Evolutionary conservation across 2,113 vertebrate species (phyloP).

Genomic region (Oreotrochilus melanogaster): DNA sequence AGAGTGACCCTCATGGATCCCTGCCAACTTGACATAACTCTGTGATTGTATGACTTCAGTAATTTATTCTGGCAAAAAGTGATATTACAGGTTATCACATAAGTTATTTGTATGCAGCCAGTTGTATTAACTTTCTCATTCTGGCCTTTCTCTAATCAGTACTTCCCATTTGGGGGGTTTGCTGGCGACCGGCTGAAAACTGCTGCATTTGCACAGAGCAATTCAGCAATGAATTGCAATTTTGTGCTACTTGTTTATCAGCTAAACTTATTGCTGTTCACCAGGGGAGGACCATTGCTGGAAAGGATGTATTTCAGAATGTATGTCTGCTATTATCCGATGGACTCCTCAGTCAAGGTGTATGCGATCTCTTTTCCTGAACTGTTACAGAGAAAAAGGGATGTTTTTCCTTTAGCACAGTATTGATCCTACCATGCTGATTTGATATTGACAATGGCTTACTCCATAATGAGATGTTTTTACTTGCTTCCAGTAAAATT

Average conservation of each 20-base stretch:
- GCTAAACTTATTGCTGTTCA: background rate
- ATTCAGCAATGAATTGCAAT: background rate
- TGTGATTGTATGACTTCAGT: background rate
- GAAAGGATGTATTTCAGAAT: background rate
- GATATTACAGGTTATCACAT: accelerated
- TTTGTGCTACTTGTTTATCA: background rate
- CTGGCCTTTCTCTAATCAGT: background rate
- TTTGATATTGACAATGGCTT: background rate
- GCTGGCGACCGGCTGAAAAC: background rate
- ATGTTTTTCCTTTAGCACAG: background rate
- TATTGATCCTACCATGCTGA: background rate
- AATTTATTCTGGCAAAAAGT: background rate
- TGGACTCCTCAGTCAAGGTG: background rate
- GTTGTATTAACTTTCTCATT: background rate
- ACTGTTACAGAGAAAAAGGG: background rate
- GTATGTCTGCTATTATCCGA: background rate
- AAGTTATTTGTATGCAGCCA: background rate
- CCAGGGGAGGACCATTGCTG: background rate
- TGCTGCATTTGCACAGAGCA: background rate
- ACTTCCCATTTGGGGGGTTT: background rate
- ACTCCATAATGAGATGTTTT: background rate
- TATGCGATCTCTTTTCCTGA: background rate
- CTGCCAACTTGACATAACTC: background rate
- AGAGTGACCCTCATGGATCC: background rate
- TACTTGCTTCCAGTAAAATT: background rate